These are phyloP conservation scores for Smutsia temminckii DNA, from an alignment of 2,797 vertebrate species.

Conservation along the genomic window DNA sequence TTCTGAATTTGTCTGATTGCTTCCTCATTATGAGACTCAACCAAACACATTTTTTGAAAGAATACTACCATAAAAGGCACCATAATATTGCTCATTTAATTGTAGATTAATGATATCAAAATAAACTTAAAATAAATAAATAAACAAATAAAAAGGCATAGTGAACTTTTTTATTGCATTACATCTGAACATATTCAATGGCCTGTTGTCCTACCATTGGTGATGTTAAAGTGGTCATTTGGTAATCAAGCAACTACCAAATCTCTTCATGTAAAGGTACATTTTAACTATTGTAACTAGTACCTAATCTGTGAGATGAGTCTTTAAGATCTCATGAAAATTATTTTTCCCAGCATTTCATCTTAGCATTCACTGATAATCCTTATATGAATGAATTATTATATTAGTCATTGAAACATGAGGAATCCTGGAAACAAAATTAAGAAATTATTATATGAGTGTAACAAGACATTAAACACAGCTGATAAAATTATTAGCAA, in stretches of 20 bases:
- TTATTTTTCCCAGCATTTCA: background rate
- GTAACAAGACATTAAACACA: constrained; percentile 8
- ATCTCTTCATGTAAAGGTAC: background rate
- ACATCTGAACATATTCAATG: background rate
- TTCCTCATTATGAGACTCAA: background rate
- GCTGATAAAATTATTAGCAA: background rate
- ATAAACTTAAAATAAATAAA: too few relatives aligned
- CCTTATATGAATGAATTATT: background rate
- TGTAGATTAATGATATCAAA: too few relatives aligned
- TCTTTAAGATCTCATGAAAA: background rate
- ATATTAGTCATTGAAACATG: background rate
- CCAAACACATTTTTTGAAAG: background rate
- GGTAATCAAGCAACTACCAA: background rate
- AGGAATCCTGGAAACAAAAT: background rate
- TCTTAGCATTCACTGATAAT: background rate
- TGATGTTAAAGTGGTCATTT: background rate
- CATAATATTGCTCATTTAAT: too few relatives aligned
- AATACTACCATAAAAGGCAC: background rate
- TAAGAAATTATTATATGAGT: background rate
- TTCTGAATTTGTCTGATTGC: background rate
- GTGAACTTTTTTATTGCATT: background rate
- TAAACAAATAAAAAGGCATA: background rate
- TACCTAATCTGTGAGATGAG: background rate
- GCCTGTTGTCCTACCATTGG: background rate
- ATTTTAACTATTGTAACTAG: background rate